These are phyloP conservation scores for Hydrolagus colliei DNA, from an alignment of 2,797 vertebrate species.

Conservation along the genomic window DNA sequence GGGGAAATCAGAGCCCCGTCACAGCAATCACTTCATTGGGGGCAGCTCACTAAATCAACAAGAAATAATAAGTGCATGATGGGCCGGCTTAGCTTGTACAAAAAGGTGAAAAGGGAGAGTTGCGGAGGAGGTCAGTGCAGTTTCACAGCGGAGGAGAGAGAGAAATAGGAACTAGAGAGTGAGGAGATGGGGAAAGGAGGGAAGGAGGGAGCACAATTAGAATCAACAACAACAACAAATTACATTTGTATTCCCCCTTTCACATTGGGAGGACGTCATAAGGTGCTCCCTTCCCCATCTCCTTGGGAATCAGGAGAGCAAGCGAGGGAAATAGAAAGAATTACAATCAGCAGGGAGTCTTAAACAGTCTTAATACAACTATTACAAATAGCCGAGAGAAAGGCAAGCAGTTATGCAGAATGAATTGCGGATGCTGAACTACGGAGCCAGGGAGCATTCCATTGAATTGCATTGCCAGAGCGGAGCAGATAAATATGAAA, in stretches of 20 bases:
- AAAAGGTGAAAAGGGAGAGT: constrained; percentile 41
- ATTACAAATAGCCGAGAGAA: background rate
- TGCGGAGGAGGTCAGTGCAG: constrained; percentile 39
- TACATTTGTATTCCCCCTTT: too few relatives aligned
- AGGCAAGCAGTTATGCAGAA: background rate
- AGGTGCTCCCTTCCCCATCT: too few relatives aligned
- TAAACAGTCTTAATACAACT: background rate
- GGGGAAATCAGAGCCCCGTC: constrained; percentile 56
- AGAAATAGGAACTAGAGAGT: background rate
- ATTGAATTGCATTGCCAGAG: background rate
- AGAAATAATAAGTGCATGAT: constrained; percentile 43
- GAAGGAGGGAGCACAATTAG: background rate
- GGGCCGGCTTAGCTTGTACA: constrained; percentile 45
- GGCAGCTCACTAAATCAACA: constrained; percentile 58
- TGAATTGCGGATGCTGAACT: too few relatives aligned
- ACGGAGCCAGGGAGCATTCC: too few relatives aligned
- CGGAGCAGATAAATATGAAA: background rate
- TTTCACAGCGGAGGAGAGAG: background rate
- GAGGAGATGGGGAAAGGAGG: background rate
- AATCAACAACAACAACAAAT: background rate
- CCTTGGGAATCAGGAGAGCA: too few relatives aligned
- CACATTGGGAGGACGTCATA: too few relatives aligned
- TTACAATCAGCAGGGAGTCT: background rate
- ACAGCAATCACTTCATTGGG: constrained; percentile 63
- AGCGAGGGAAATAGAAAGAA: background rate